Percentiles rank a stretch among this genome's conserved stretches.
phyloP scores from a whole-genome alignment of 2,797 vertebrate genomes.

The Orestias chungarensis region DNA sequence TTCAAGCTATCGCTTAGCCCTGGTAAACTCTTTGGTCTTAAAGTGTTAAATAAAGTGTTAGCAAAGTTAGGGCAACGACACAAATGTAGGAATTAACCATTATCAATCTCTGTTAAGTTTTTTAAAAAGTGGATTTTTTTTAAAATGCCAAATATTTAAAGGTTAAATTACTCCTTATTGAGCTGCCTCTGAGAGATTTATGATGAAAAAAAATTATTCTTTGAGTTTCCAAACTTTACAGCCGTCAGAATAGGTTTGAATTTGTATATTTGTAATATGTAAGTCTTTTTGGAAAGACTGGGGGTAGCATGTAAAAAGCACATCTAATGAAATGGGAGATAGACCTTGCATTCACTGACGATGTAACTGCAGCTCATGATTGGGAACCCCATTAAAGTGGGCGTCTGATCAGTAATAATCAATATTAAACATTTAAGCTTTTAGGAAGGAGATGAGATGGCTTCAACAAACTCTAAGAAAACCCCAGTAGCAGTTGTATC shows the following conservation, averaged over 20 bases:
- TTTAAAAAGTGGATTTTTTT: too few species aligned
- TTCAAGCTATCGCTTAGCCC: too few species aligned
- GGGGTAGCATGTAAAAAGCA: neutral
- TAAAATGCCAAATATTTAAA: too few species aligned
- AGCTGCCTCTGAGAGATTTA: too few species aligned
- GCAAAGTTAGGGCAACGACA: too few species aligned
- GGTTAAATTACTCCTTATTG: too few species aligned
- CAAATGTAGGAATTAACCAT: too few species aligned
- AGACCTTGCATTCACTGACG: neutral
- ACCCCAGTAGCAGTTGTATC: neutral
- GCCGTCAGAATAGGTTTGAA: neutral
- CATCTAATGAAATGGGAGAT: neutral
- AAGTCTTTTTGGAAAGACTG: neutral
- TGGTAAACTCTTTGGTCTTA: too few species aligned
- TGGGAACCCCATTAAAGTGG: neutral
- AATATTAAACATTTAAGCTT: neutral
- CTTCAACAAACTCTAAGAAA: neutral
- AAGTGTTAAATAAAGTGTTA: too few species aligned
- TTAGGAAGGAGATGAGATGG: neutral
- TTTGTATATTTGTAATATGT: neutral
- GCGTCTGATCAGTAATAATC: neutral
- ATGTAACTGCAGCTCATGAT: neutral
- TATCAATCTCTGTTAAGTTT: too few species aligned
- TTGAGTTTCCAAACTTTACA: too few species aligned
- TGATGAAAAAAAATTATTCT: too few species aligned